Evolutionary conservation across 2,888 invertebrate genomes (phyloP), one percentile per base, ranked within the genome.

Genomic region (Sinohyriopsis cumingii): DNA sequence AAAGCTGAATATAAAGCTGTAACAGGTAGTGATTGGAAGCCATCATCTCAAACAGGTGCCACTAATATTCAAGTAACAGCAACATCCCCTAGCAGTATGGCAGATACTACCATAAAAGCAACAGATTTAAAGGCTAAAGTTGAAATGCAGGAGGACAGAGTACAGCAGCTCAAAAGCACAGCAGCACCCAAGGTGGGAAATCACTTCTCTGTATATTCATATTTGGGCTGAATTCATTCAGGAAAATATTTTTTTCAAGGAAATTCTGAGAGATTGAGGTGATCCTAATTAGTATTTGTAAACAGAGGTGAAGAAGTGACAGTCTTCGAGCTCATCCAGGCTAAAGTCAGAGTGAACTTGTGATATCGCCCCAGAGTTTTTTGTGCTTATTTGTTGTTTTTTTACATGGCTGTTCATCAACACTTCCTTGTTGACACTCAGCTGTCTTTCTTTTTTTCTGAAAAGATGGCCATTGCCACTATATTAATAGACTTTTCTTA

Each of bases 1-100:
- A 96, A 97, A 90, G 91, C 92, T 0, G 93, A 95, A 71, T 96
- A 93, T 90, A 96, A 96, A 88, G 89, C 91, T 9, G 85, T 91
- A n/a, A 93, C 93, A n/a, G n/a, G n/a, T 7, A 94, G 93, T 0
- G 94, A 94, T 70, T 94, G 93, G 93, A 76, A 72, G 67, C 75
- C 75, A 25, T 59, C 61, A 25, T 56, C 67, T 54, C 67, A 55
- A 6, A 24, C 62, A 28, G 67, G 63, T 25, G 25, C 70, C 22
- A 45, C 68, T 7, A 54, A 28, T 15, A 56, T 1, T 15, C 54
- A 22, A 56, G n/a, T 33, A 33, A 55, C 65, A 57, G 25, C 62
- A 63, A 55, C 56, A 18, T 15, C 22, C 20, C 28, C 57, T 22
- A 63, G 62, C 66, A 59, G 53, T 55, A 7, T 63, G 45, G 9